A percentile compares a stretch with the other conserved stretches of the same genome.
These are phyloP conservation scores for Hypselothyrea guttata DNA, from an alignment of 2,888 invertebrate genomes.

Conservation along the genomic window DNA sequence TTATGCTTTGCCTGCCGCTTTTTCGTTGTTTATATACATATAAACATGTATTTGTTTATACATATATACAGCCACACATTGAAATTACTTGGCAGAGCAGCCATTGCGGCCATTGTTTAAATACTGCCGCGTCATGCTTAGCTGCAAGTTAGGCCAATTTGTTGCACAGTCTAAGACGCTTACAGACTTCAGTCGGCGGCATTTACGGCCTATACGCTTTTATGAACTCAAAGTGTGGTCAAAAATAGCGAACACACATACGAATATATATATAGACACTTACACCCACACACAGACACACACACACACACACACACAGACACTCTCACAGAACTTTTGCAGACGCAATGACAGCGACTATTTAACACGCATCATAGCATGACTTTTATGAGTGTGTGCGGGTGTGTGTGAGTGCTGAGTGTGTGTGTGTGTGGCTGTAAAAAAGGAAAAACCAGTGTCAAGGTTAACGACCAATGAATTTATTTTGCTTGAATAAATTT, in stretches of 20 bases:
- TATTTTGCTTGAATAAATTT: constrained; percentile 83
- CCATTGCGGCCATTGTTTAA: constrained; percentile 11
- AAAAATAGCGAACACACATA: constrained; percentile 12
- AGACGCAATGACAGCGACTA: constrained; percentile 66
- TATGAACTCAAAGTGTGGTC: constrained; percentile 39
- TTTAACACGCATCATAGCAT: constrained; percentile 72
- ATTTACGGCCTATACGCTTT: constrained; percentile 26
- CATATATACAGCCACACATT: constrained; percentile 7
- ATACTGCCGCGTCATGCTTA: constrained; percentile 49
- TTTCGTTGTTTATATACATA: not conserved
- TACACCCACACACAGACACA: constrained; percentile 9
- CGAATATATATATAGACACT: constrained; percentile 10
- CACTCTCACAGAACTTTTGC: constrained; percentile 12
- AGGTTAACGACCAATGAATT: constrained; percentile 83
- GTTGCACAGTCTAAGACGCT: constrained; percentile 37
- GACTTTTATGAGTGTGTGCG: constrained; percentile 50
- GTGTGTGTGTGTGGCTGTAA: constrained; percentile 40
- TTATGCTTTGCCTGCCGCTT: constrained; percentile 11
- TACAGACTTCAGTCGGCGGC: not conserved
- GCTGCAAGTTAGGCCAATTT: constrained; percentile 66
- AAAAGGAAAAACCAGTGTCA: constrained; percentile 82
- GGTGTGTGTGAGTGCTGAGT: constrained; percentile 4
- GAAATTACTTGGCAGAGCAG: constrained; percentile 30
- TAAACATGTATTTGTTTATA: constrained; percentile 4
- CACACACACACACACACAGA: constrained; percentile 9